Percentiles rank a stretch among this genome's conserved stretches.
These are phyloP conservation scores for Philaethria dido DNA, from an alignment of 2,888 invertebrate species.

Conservation along the genomic window DNA sequence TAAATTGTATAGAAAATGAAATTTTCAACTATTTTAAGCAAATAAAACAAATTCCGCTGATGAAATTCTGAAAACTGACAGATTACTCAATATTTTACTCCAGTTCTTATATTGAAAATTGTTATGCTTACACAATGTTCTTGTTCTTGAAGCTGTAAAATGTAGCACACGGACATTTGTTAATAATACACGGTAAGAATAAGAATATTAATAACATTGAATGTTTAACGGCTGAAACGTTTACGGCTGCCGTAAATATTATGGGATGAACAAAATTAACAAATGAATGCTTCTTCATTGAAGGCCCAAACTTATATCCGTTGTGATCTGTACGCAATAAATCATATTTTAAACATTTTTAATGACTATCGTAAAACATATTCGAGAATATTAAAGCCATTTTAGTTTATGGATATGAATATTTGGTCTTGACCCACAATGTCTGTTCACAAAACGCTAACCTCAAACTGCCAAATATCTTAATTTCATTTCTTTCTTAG, in stretches of 20 bases:
- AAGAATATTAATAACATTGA: conserved; percentile 64
- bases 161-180: conserved; percentile 13
- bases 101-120: background rate
- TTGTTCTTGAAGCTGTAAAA: background rate
- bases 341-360: conserved; percentile 79
- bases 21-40: background rate
- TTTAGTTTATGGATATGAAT: conserved; percentile 49
- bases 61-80: background rate
- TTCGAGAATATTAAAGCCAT: conserved; percentile 57
- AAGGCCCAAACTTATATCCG: conserved; percentile 59
- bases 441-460: conserved; percentile 28
- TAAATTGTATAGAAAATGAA: no score
- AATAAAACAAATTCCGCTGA: background rate
- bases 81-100: background rate
- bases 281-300: conserved; percentile 76
- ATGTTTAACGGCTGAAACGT: conserved; percentile 68
- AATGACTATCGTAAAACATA: conserved; percentile 71
- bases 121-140: background rate
- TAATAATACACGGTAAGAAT: conserved; percentile 29
- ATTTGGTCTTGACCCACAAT: conserved; percentile 47
- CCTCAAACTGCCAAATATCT: conserved; percentile 20
- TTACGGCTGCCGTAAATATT: conserved; percentile 73
- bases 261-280: conserved; percentile 73
- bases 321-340: conserved; percentile 68
- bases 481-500: conserved; percentile 9